These are phyloP conservation scores for Lamellibrachia columna DNA, from an alignment of 2,888 invertebrate genomes.

Conservation along the genomic window DNA sequence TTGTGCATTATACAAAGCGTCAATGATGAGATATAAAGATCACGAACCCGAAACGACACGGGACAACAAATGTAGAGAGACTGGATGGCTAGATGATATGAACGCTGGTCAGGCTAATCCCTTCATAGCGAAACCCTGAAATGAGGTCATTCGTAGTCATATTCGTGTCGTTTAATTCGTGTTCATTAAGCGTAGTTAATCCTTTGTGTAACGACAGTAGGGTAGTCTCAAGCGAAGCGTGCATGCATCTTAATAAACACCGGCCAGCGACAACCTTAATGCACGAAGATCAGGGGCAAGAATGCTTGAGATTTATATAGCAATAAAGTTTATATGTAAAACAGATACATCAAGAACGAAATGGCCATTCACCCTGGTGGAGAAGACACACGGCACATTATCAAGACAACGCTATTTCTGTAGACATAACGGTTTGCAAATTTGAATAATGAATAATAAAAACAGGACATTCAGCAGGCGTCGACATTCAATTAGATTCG, in stretches of 20 bases:
- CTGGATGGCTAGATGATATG: background rate
- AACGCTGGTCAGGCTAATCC: background rate
- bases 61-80: background rate
- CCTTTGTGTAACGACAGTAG: background rate
- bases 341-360: too few species aligned
- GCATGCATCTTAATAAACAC: background rate
- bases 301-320: background rate
- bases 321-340: background rate
- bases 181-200: background rate
- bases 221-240: background rate
- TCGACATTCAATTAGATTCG: too few species aligned
- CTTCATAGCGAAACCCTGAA: background rate
- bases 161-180: background rate
- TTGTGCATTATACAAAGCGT: background rate
- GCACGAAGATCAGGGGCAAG: background rate
- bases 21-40: slow-evolving; percentile 1
- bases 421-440: background rate
- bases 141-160: background rate
- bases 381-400: too few species aligned
- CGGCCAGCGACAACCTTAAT: background rate
- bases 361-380: too few species aligned
- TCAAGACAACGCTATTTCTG: too few species aligned
- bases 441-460: background rate
- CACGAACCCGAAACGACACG: background rate
- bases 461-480: too few species aligned